These are phyloP conservation scores for Hydrozoanthus gracilis DNA, from an alignment of 92 coral and sea anemone species.

Conservation along the genomic window DNA sequence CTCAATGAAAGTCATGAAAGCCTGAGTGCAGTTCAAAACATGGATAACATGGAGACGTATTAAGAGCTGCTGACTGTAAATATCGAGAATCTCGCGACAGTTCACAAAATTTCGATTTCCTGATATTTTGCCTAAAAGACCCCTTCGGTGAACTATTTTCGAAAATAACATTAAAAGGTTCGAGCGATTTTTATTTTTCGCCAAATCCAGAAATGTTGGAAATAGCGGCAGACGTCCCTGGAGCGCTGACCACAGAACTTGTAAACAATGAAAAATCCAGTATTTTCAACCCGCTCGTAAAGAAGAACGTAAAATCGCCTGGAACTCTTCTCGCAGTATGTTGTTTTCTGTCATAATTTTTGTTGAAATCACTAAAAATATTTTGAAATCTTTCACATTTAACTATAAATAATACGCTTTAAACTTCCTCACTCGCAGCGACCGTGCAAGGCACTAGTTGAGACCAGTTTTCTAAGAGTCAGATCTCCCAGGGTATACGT, in stretches of 20 bases:
- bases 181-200: constrained; percentile 3
- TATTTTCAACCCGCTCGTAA: constrained; percentile 8
- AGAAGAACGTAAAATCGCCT: constrained; percentile 5
- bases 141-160: neutral
- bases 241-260: constrained; percentile 10
- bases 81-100: constrained; percentile 10
- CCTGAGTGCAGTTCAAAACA: neutral
- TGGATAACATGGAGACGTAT: neutral
- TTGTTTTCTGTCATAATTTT: constrained; percentile 1
- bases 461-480: constrained; percentile 8
- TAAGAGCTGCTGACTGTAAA: constrained; percentile 1
- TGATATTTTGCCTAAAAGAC: constrained; percentile 3
- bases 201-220: neutral
- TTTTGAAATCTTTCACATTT: constrained; percentile 5
- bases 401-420: constrained; percentile 5
- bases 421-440: constrained; percentile 6
- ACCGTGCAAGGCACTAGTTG: constrained; percentile 10
- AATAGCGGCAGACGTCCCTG: constrained; percentile 11
- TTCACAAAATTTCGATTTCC: constrained; percentile 6
- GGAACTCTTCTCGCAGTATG: constrained; percentile 6
- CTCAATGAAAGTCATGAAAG: neutral
- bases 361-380: constrained; percentile 5
- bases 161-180: too few species aligned
- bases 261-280: constrained; percentile 6
- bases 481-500: constrained; percentile 10